Evolutionary conservation across 2,797 vertebrate genomes (phyloP).

Genomic region (Schizopygopsis pylzovi): DNA sequence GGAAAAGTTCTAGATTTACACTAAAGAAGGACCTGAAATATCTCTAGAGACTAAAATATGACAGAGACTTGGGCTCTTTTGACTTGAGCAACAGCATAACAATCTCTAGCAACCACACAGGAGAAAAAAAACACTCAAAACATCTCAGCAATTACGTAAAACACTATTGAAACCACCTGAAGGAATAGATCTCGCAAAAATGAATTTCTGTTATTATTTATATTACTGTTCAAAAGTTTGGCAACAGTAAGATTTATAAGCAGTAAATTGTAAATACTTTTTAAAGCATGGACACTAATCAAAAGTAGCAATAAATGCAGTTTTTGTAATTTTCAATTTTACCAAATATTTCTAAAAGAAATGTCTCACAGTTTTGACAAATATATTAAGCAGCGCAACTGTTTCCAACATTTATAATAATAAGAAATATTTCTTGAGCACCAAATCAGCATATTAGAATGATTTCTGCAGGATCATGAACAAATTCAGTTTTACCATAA

Average conservation of each 20-base stretch:
- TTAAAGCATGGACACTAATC: too few relatives aligned
- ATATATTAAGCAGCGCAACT: too few relatives aligned
- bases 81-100: not conserved
- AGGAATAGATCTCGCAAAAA: not conserved
- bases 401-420: too few relatives aligned
- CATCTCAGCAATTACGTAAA: not conserved
- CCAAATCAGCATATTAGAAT: too few relatives aligned
- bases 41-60: not conserved
- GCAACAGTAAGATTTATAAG: too few relatives aligned
- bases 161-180: not conserved
- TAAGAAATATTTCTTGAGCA: too few relatives aligned
- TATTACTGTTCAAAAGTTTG: not conserved
- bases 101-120: not conserved
- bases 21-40: not conserved
- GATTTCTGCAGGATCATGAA: too few relatives aligned
- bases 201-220: not conserved
- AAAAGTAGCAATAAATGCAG: too few relatives aligned
- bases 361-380: too few relatives aligned
- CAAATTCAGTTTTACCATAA: too few relatives aligned
- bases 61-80: constrained; percentile 9
- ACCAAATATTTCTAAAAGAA: too few relatives aligned
- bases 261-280: not conserved
- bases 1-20: not conserved
- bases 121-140: not conserved
- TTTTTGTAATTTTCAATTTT: too few relatives aligned